Base-by-base conservation (phyloP, 2,888 invertebrate species). In the Scaptomyza flava region DNA sequence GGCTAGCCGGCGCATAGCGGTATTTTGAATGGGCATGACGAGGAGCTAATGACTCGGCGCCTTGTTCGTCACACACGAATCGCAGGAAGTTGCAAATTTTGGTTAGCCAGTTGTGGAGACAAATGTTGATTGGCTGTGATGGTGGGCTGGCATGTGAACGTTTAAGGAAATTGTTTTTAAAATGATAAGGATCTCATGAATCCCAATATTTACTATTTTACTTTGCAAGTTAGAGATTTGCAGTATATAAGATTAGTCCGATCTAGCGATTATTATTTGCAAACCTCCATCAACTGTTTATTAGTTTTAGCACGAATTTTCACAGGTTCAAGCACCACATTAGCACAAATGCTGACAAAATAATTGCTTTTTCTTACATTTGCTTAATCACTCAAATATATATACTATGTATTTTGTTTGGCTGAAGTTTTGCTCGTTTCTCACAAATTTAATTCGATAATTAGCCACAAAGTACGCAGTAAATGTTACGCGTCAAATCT, bases 1-100 rank as follows among this genome's bases (percentile, higher is more conserved):
- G 71, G 53, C 67, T 68, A 68, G 72, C 64, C 75, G 75, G 72
- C 77, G 72, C 81, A 82, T 82, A 80, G 81, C 82, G 78, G 86
- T 82, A 80, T 81, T 86, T 68, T 79, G 81, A 77, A 86, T 83
- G 83, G 81, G 76, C 81, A 68, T 73, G 65, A 74, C 77, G 77
- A 77, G 71, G 78, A 78, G 78, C 77, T 77, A 69, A 71, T 75
- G 75, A 75, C 75, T 68, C 77, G 75, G 75, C 75, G 77, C 75
- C 74, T 58, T 51, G 43, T 60, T 68, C 54, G 62, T 43, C 59
- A 61, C 61, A 31, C 42, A 56, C 60, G 62, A 54, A 12, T 61
- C 62, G 67, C 86, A 78, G 86, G 81, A 86, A 85, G 86, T 80
- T 72, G 83, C 77, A 77, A 82, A 86, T 85, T 82, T 82, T 61